phyloP scores from a whole-genome alignment of 2,888 invertebrate species.

The Azorinus chamasolen region DNA sequence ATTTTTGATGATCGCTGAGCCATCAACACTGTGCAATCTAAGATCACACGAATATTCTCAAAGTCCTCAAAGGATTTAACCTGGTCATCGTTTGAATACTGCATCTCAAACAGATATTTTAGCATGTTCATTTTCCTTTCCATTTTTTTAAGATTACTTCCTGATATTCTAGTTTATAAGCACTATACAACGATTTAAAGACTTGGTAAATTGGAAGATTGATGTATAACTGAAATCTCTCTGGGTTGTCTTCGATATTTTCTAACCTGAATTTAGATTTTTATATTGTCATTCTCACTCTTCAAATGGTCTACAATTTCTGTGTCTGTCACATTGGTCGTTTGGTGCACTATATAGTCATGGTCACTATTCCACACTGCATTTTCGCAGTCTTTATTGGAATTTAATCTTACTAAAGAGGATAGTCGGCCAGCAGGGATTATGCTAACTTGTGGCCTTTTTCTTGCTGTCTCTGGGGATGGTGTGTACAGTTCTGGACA shows the following conservation, averaged over 20 bases:
- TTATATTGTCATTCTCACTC: too few relatives aligned
- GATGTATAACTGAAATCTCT: conserved; percentile 50
- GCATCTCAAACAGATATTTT: conserved; percentile 44
- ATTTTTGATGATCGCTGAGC: conserved; percentile 40
- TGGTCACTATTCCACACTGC: too few relatives aligned
- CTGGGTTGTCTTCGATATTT: conserved; percentile 45
- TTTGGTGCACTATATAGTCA: too few relatives aligned
- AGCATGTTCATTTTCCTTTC: conserved; percentile 20
- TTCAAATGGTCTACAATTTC: too few relatives aligned
- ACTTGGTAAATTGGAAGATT: conserved; percentile 46
- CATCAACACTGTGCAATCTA: conserved; percentile 56
- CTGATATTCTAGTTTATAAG: conserved; percentile 20
- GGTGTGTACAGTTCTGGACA: too few relatives aligned
- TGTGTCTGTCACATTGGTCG: too few relatives aligned
- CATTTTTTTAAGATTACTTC: conserved; percentile 14
- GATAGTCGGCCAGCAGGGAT: too few relatives aligned
- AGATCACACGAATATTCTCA: conserved; percentile 23
- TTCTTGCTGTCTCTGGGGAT: too few relatives aligned
- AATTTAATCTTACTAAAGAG: too few relatives aligned
- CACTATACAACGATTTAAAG: conserved; percentile 30
- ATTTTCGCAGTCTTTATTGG: too few relatives aligned
- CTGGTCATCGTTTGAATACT: conserved; percentile 11
- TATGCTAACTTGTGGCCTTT: too few relatives aligned
- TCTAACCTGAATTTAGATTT: too few relatives aligned
- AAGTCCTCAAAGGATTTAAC: conserved; percentile 25